Percentiles rank a stretch among this genome's conserved stretches.
These are phyloP conservation scores for Melierax canorus DNA, from an alignment of 2,113 vertebrate species.

Conservation along the genomic window DNA sequence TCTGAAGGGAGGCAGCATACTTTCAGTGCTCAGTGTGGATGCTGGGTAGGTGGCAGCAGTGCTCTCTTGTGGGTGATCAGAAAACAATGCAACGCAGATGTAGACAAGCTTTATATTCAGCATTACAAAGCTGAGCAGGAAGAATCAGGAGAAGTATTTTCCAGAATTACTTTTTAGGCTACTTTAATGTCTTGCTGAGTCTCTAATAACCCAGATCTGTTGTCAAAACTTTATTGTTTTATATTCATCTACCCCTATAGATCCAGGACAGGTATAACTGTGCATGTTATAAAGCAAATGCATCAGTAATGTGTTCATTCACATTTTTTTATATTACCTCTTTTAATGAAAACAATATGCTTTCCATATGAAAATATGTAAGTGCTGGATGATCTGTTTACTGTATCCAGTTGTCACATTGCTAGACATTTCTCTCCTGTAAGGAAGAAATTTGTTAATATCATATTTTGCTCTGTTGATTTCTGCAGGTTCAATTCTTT, in stretches of 20 bases:
- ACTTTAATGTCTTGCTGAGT: neutral
- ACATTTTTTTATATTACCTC: neutral
- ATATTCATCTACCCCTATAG: neutral
- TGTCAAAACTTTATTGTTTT: neutral
- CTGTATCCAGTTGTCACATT: neutral
- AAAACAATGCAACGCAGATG: neutral
- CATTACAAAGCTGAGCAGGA: neutral
- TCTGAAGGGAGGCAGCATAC: neutral
- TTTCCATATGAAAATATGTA: neutral
- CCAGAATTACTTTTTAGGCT: neutral
- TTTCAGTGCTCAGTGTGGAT: neutral
- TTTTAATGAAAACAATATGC: neutral
- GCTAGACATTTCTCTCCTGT: neutral
- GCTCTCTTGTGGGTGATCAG: neutral
- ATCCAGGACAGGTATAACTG: neutral
- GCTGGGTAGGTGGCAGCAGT: conserved; percentile 5
- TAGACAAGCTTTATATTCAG: neutral
- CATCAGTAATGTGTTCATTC: neutral
- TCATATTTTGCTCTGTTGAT: neutral
- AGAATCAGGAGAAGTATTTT: neutral
- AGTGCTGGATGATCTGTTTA: neutral
- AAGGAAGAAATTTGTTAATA: neutral
- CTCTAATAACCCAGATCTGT: neutral
- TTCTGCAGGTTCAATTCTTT: neutral
- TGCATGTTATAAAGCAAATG: neutral